Evolutionary conservation across 2,888 invertebrate species (phyloP), one percentile per base, ranked within the genome.

Genomic region (Apocheima hispidaria): DNA sequence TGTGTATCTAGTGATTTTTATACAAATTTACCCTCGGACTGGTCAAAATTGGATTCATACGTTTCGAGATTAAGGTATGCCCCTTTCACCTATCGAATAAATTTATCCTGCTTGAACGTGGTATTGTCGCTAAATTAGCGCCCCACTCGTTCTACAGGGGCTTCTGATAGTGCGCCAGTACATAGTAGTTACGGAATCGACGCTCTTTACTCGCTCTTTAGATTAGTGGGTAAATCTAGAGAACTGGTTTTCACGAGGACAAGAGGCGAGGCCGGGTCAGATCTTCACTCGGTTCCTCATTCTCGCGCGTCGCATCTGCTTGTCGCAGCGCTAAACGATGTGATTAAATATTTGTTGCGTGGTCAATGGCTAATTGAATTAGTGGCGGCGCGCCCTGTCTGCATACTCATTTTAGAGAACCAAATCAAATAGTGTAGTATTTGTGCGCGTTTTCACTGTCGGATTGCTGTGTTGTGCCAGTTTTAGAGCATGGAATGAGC

Each of bases 71-170:
- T 66, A 84, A 90, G 91, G 92, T 92, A 91, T 87, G 92, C 87
- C 85, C 91, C 92, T 92, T 92, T 92, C 92, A 92, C 92, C 84
- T 81, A 87, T 79, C 81, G 80, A 82, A 87, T 86, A 87, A 77
- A 83, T 81, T 79, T 82, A 75, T 74, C 74, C 71, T 74, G 74
- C 70, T 83, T 61, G 79, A 78, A 82, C 71, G 70, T 70, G 65
- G 69, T 81, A 79, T 72, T 80, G 79, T 70, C 75, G 66, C 62
- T 66, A 71, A n/a, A 60, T 56, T 63, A 41, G 44, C 55, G 40
- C 64, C 49, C 53, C 57, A 49, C 59, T 46, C 64, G 63, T 58
- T 51, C 40, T 51, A 33, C 46, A 66, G 59, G 55, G 55, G 62
- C 56, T 63, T 66, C 65, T 36, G 60, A 70, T 16, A 46, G 30